Conservation (phyloP, 2,888 invertebrate species). For the Steinernema scapterisci region DNA sequence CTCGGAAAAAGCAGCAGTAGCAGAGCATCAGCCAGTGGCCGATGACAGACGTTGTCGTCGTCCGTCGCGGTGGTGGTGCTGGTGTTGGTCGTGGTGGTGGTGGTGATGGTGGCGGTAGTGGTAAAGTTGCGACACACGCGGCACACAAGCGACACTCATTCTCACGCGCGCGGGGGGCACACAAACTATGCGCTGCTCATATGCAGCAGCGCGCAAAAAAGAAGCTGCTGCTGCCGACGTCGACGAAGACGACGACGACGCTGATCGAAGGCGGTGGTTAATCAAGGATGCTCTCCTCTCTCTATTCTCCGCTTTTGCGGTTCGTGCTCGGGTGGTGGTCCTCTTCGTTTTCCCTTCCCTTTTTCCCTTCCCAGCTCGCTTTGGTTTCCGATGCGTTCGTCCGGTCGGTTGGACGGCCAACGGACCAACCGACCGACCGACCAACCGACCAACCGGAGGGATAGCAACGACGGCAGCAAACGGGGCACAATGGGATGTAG, state of each 20-base stretch:
- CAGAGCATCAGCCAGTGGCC: not conserved
- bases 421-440: not conserved
- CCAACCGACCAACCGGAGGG: not conserved
- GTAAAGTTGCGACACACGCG: no score
- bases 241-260: no score
- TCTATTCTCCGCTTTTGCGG: not conserved
- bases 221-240: no score
- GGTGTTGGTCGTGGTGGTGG: not conserved
- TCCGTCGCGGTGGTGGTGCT: not conserved
- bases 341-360: not conserved
- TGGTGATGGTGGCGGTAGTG: no score
- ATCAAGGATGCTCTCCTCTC: conserved; percentile 1
- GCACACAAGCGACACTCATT: no score
- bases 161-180: no score
- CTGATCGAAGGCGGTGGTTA: conserved; percentile 24
- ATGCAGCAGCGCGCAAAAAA: no score
- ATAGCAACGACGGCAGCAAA: conserved; percentile 2
- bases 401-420: not conserved
- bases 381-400: conserved; percentile 1
- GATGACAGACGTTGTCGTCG: not conserved
- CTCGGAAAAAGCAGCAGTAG: not conserved
- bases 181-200: no score
- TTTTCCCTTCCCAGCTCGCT: not conserved
- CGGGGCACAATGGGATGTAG: conserved; percentile 26
- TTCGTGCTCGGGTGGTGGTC: not conserved